Evolutionary conservation across 2,888 invertebrate genomes (phyloP), one percentile per base, ranked within the genome.

Genomic region (Eubasilissa splendida): DNA sequence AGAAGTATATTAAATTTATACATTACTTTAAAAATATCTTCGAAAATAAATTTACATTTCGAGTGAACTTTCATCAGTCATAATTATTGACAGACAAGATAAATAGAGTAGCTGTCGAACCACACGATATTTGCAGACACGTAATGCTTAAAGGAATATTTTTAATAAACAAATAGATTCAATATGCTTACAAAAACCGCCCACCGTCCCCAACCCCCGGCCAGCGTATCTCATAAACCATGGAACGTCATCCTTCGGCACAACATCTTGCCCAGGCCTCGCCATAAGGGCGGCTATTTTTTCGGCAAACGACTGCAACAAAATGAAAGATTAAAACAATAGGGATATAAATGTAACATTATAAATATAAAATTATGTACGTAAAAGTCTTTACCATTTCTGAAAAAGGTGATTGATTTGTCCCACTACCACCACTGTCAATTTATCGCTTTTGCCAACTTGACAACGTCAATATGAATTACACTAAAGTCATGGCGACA

Each of bases 171-270:
- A 59, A 59, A 52, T 65, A 74, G 7, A 59, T 83, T 79, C 82
- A 73, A 83, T 78, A 83, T 83, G 80, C 85, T 78, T 81, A 80
- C 81, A 83, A 85, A 85, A 85, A 88, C 96, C 94, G 87, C 95
- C 97, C 87, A 95, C 93, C 85, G 96, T 95, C 84, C 97, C 97
- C 85, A 96, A 90, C 85, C 94, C 93, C 86, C 96, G 93, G 85
- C 95, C 96, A 87, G 93, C 95, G 90, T 96, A 96, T 89, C 95
- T 96, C 92, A 97, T 92, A 93, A 95, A 96, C 96, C 96, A 96
- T 85, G 97, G 95, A 85, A 94, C 93, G 88, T 95, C 96, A 88
- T 96, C 96, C 91, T 94, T 94, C 85, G 93, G 92, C 84, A 90
- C 92, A 85, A 93, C 93, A 88, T 95, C 95, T 87, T 94, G 94